Percentiles rank a stretch among this genome's conserved stretches.
Evolutionary conservation across 2,113 vertebrate genomes (phyloP).

Genomic region (Peromyscus maniculatus): DNA sequence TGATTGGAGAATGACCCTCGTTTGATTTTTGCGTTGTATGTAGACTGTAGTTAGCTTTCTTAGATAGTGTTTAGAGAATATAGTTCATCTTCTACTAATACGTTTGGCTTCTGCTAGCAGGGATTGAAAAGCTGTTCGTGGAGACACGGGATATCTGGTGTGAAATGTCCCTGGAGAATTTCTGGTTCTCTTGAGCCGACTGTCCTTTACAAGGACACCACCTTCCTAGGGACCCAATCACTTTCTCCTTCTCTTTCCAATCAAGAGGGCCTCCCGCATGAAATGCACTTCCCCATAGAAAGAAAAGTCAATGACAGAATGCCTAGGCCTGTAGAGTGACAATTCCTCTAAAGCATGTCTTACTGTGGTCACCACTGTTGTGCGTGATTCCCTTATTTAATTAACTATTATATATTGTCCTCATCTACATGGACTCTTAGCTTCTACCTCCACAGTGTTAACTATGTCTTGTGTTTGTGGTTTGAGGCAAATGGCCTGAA

Average conservation of each 20-base stretch:
- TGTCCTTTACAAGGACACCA: background rate
- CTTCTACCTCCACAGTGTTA: background rate
- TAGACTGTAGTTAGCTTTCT: slow-evolving; percentile 86
- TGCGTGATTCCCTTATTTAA: background rate
- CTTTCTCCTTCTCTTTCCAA: background rate
- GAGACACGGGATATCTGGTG: slow-evolving; percentile 40
- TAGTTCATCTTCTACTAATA: slow-evolving; percentile 88
- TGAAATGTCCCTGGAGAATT: background rate
- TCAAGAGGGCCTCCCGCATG: background rate
- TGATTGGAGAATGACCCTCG: slow-evolving; percentile 90
- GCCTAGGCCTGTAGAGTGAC: background rate
- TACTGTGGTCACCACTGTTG: background rate
- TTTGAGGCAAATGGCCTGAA: slow-evolving; percentile 30
- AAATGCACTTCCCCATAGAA: slow-evolving; percentile 27
- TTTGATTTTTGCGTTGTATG: slow-evolving; percentile 69
- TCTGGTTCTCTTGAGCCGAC: background rate
- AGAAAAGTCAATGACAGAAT: background rate
- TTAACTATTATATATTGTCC: slow-evolving; percentile 21
- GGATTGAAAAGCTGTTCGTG: slow-evolving; percentile 81
- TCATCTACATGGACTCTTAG: background rate
- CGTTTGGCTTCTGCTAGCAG: slow-evolving; percentile 71
- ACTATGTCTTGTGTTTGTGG: background rate
- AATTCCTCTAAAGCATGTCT: background rate
- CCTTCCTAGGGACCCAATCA: background rate
- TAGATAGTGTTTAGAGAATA: slow-evolving; percentile 85